phyloP scores from a whole-genome alignment of 1,140 invertebrate genomes.

The Laupala kohalensis region DNA sequence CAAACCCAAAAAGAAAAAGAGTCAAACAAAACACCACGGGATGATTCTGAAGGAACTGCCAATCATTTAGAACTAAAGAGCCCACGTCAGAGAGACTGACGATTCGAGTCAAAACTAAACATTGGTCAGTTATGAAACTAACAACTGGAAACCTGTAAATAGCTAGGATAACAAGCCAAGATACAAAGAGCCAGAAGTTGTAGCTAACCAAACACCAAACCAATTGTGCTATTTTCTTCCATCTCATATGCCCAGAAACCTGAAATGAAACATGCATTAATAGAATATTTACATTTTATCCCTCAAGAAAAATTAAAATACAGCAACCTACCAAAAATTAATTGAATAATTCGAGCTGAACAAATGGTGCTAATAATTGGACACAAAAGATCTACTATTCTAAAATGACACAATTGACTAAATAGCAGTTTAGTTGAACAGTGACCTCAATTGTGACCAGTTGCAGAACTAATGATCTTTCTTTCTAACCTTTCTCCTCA shows the following conservation, averaged over 20 bases:
- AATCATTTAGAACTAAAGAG: conserved; percentile 16
- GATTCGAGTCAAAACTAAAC: conserved; percentile 12
- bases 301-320: background rate
- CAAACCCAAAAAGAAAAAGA: conserved; percentile 5
- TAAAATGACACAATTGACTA: no score
- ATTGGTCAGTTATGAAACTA: conserved; percentile 9
- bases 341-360: no score
- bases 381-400: no score
- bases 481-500: no score
- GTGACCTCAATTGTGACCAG: no score
- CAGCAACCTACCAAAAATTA: no score
- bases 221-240: conserved; percentile 25
- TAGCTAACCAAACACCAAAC: conserved; percentile 30
- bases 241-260: conserved; percentile 17
- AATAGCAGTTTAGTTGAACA: no score
- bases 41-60: conserved; percentile 11
- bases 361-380: no score
- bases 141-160: conserved; percentile 24
- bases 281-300: background rate
- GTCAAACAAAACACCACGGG: conserved; percentile 12
- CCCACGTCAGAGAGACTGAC: conserved; percentile 16
- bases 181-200: conserved; percentile 31
- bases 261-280: conserved; percentile 8
- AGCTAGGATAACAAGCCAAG: conserved; percentile 31
- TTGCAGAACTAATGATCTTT: no score